Evolutionary conservation across 2,888 invertebrate genomes (phyloP), one percentile per base, ranked within the genome.

Genomic region (Archaeoteleia sp.): DNA sequence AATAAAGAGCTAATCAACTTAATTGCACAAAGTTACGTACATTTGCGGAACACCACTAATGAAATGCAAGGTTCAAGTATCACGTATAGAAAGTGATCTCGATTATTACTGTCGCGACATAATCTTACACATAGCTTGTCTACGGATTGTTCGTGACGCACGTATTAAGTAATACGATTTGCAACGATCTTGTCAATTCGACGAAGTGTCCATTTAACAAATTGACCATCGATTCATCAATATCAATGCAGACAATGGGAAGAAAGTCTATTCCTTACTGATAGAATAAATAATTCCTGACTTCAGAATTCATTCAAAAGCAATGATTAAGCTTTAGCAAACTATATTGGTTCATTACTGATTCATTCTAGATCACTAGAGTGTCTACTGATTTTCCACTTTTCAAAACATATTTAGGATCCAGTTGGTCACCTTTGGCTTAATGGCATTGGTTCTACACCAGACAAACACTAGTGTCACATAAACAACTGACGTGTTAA

Each of bases 201-300:
- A 72, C 68, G 68, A 67, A 73, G 70, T 57, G 58, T 53, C 65
- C 76, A 74, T 72, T 79, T 74, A 71, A 74, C 73, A 75, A 79
- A 80, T 80, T 80, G 76, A 79, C 74, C 71, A 72, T 72, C 74
- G 73, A 75, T 66, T 58, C 55, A 66, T 53, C 58, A 42, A 48
- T 51, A 35, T 58, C 8, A 46, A 32, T 25, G 45, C 8, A 9
- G 35, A 17, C 43, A 12, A 7, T 42, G 15, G 1, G 13, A 39
- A 14, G 23, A 1, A 37, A 17, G 17, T 7, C 13, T 34, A 48
- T 40, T 48, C 42, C 45, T 49, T 58, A 34, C 42, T 23, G 15
- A 39, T 12, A 42, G n/a, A n/a, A n/a, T n/a, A n/a, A n/a, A n/a
- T n/a, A n/a, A n/a, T n/a, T n/a, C n/a, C n/a, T n/a, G n/a, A n/a